Conservation (phyloP, 2,888 invertebrate genomes). For the Melanostoma scalare region DNA sequence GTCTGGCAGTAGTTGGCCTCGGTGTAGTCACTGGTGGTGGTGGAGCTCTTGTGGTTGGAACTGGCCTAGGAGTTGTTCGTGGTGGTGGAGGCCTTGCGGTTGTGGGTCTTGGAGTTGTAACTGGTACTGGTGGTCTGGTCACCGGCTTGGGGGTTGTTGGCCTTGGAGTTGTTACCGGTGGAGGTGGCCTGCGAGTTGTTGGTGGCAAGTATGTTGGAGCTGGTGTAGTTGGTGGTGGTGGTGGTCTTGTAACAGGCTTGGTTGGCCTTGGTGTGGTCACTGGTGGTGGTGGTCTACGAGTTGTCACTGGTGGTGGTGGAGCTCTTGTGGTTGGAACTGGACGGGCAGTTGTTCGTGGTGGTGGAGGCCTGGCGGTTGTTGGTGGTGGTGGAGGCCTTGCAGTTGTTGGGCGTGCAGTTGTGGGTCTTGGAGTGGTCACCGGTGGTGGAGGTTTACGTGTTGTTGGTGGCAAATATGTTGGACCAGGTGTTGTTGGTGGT, state of each 20-base stretch:
- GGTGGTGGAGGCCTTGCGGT: constrained; percentile 20
- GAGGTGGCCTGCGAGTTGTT: constrained; percentile 73
- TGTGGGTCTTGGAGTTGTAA: constrained; percentile 60
- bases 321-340: not conserved
- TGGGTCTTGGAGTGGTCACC: constrained; percentile 63
- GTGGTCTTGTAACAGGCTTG: constrained; percentile 1
- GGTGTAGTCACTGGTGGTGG: constrained; percentile 17
- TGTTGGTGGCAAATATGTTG: constrained; percentile 49
- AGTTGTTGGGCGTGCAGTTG: constrained; percentile 28
- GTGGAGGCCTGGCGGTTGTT: constrained; percentile 21
- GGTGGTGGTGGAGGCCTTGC: constrained; percentile 8
- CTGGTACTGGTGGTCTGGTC: too few relatives aligned
- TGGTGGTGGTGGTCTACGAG: constrained; percentile 2
- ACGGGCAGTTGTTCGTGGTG: constrained; percentile 14
- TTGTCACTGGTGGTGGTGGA: constrained; percentile 7
- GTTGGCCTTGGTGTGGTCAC: constrained; percentile 19
- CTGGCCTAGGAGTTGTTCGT: constrained; percentile 13
- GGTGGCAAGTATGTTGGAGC: constrained; percentile 64
- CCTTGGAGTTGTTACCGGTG: constrained; percentile 58
- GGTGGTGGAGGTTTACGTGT: constrained; percentile 68
- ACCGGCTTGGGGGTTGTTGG: constrained; percentile 48
- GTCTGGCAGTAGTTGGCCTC: constrained; percentile 61
- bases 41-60: not conserved
- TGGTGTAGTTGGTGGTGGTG: constrained; percentile 67
- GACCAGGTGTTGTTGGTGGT: constrained; percentile 55